Evolutionary conservation across 2,797 vertebrate species (phyloP).

Genomic region (Benthosema pterotum): DNA sequence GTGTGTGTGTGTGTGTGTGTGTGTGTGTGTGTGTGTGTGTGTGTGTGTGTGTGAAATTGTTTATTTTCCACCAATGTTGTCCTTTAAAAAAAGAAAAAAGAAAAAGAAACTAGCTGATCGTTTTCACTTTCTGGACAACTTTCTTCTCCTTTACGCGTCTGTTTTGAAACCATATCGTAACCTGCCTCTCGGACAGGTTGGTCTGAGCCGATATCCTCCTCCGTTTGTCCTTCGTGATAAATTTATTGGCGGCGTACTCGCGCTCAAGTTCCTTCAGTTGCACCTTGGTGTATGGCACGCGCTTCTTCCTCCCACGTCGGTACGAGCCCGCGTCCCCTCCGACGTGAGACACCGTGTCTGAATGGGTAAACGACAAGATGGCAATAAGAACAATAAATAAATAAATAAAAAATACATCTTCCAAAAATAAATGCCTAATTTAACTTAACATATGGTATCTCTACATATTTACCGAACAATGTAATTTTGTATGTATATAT

Average conservation of each 20-base stretch:
- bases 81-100: slow-evolving; percentile 27
- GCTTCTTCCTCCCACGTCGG: slow-evolving; percentile 95
- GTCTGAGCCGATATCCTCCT: slow-evolving; percentile 96
- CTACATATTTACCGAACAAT: no score
- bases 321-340: slow-evolving; percentile 90
- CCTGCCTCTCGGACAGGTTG: slow-evolving; percentile 96
- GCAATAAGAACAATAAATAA: slow-evolving; percentile 5
- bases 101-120: slow-evolving; percentile 87
- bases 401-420: neutral
- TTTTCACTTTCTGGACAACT: slow-evolving; percentile 97
- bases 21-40: slow-evolving; percentile 6
- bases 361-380: slow-evolving; percentile 7
- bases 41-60: slow-evolving; percentile 18
- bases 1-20: slow-evolving; percentile 21
- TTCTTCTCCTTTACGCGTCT: slow-evolving; percentile 99
- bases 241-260: slow-evolving; percentile 98
- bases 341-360: slow-evolving; percentile 70
- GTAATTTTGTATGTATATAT: no score
- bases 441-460: neutral
- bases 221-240: slow-evolving; percentile 99
- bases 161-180: slow-evolving; percentile 99
- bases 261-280: slow-evolving; percentile 99
- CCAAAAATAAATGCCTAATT: neutral
- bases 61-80: slow-evolving; percentile 52
- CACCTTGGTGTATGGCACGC: slow-evolving; percentile 97